Percentiles rank a stretch among this genome's conserved stretches.
phyloP scores from a whole-genome alignment of 2,113 vertebrate genomes.

The Rhabdomys dilectus region DNA sequence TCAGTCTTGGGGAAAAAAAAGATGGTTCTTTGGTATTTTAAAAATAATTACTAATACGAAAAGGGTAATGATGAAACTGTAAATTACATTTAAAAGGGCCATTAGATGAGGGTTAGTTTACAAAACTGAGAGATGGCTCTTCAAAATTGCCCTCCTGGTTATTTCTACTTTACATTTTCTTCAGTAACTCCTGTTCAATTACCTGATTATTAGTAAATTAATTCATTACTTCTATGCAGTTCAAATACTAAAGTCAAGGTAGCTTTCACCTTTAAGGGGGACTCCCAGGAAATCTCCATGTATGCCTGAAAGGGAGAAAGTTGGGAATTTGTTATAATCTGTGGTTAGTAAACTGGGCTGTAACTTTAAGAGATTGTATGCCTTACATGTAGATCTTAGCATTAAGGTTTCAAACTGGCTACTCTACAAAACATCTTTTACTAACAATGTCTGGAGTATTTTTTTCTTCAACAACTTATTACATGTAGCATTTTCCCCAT shows the following conservation, averaged over 20 bases:
- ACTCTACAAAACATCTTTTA: slow-evolving; percentile 16
- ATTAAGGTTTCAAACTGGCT: background rate
- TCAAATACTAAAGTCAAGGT: slow-evolving; percentile 78
- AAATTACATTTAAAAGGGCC: slow-evolving; percentile 98
- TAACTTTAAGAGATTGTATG: slow-evolving; percentile 23
- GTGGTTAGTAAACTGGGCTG: background rate
- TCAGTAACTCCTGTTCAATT: slow-evolving; percentile 87
- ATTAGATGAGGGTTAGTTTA: slow-evolving; percentile 98
- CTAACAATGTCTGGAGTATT: background rate
- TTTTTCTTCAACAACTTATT: background rate
- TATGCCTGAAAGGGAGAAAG: slow-evolving; percentile 49
- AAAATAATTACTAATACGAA: slow-evolving; percentile 99
- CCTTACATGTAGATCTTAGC: background rate
- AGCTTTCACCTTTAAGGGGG: slow-evolving; percentile 66
- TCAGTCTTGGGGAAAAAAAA: slow-evolving; percentile 95
- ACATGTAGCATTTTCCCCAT: background rate
- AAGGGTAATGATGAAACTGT: slow-evolving; percentile 98
- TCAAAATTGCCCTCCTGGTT: slow-evolving; percentile 93
- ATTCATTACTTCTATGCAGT: slow-evolving; percentile 89
- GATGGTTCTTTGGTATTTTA: slow-evolving; percentile 99
- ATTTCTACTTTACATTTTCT: slow-evolving; percentile 91
- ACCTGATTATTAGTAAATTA: slow-evolving; percentile 93
- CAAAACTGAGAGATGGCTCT: slow-evolving; percentile 95
- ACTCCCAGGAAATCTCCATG: slow-evolving; percentile 43
- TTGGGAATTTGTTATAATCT: background rate